Base-by-base conservation (phyloP, 2,797 vertebrate species). In the Eidolon dupreanum region DNA sequence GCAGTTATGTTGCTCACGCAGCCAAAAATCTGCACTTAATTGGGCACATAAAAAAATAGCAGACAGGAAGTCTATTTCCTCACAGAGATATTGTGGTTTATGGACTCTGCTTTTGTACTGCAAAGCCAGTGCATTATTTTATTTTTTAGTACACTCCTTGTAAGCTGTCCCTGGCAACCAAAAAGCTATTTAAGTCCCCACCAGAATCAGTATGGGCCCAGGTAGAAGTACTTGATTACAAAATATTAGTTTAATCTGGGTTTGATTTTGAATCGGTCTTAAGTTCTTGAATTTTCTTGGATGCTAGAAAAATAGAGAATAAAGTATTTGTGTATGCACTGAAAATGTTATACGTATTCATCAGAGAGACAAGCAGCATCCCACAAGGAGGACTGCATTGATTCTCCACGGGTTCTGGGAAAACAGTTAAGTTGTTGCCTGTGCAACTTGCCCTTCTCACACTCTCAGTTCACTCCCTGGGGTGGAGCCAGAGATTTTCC, bases 11-110 rank as follows among this genome's bases (percentile, higher is more conserved):
- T 89, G 94, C 61, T 97, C 70, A 53, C 1, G 38, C 94, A 97
- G 98, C 98, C 98, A 98, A 98, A 98, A 98, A 97, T 98, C 98
- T 98, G 98, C 85, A 98, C 75, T 98, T 98, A 98, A 98, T 98
- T 98, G 98, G 97, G 98, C 97, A 98, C 88, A 98, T 97, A 97
- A 97, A 97, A 98, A 98, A 73, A 71, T 73, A 98, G 97, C 96
- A 98, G 98, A 98, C 98, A 98, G 98, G 98, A 98, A 98, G 98
- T 97, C 97, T 98, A 90, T 98, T 98, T 98, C 97, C 98, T 98
- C 95, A 96, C 78, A 97, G 98, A 98, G 97, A 96, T 98, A 98
- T 96, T 97, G 97, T 96, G 97, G 97, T 98, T 98, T 98, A 97
- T 94, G 92, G 95, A 96, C 93, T 98, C 97, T 97, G 96, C 97